Conservation (phyloP, 2,113 vertebrate genomes). For the Sapajus apella region DNA sequence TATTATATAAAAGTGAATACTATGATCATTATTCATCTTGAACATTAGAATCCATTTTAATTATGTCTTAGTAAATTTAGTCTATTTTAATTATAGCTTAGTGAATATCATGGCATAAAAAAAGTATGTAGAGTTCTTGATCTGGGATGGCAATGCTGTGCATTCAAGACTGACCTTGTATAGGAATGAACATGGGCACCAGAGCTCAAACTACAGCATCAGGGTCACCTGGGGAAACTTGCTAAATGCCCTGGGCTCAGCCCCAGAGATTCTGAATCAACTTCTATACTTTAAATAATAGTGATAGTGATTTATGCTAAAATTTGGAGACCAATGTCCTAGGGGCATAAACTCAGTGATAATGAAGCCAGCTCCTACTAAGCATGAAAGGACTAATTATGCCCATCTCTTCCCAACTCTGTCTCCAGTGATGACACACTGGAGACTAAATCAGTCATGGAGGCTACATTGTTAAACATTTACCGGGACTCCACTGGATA, state of each 20-base stretch:
- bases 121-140: neutral
- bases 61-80: constrained; percentile 63
- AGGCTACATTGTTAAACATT: neutral
- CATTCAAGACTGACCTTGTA: neutral
- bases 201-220: neutral
- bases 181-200: neutral
- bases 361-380: neutral
- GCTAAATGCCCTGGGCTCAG: neutral
- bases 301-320: neutral
- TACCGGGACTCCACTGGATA: neutral
- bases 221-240: neutral
- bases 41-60: constrained; percentile 55
- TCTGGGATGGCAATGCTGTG: neutral
- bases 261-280: neutral
- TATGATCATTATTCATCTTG: constrained; percentile 48
- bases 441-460: no score
- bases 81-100: constrained; percentile 39
- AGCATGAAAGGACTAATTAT: neutral
- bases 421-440: fast-evolving
- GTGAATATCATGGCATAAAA: constrained; percentile 2
- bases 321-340: neutral
- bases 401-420: neutral
- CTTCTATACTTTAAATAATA: neutral
- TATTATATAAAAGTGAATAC: constrained; percentile 40
- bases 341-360: no score